Base-by-base conservation (phyloP, 2,888 invertebrate genomes). In the Petrolisthes manimaculis region DNA sequence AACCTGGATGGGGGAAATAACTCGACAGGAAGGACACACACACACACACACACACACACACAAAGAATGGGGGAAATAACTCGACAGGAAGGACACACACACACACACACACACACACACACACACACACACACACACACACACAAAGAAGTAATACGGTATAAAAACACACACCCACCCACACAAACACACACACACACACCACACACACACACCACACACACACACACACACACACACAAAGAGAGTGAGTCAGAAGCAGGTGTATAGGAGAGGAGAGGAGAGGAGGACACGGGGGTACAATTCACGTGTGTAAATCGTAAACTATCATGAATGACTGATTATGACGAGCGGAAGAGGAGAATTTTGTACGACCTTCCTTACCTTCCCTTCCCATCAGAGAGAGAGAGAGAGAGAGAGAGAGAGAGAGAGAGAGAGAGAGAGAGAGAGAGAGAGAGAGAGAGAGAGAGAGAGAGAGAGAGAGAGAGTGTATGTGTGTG, bases 351-450 rank as follows among this genome's bases (percentile, higher is more conserved):
- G 61, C 61, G 61, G 8, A 14, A 61, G 9, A 61, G 14, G 8
- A 14, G 9, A 71, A 8, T n/a, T 18, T 5, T 5, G 71, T n/a
- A 71, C 71, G 18, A n/a, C n/a, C 21, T 71, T 71, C 9, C 14
- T 8, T 14, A 67, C 67, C 9, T 67, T 67, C 14, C 67, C 67
- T 67, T 67, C 9, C 67, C 9, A 8, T 67, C 9, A 67, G 67
- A 67, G 67, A 67, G 67, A 67, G 67, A 67, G 67, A 67, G 67
- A 67, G 67, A 67, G 67, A 67, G 67, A 67, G 67, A 67, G 67
- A 67, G 67, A 67, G 67, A 67, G 67, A 67, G 67, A 67, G 67
- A 67, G 67, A 67, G 67, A 67, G 67, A 67, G 67, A 67, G 67
- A 67, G 67, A 67, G 67, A 67, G 67, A 67, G 67, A 67, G 67